These are phyloP conservation scores for Pseudomyrmex concolor DNA, from an alignment of 1,140 invertebrate species.

Conservation along the genomic window DNA sequence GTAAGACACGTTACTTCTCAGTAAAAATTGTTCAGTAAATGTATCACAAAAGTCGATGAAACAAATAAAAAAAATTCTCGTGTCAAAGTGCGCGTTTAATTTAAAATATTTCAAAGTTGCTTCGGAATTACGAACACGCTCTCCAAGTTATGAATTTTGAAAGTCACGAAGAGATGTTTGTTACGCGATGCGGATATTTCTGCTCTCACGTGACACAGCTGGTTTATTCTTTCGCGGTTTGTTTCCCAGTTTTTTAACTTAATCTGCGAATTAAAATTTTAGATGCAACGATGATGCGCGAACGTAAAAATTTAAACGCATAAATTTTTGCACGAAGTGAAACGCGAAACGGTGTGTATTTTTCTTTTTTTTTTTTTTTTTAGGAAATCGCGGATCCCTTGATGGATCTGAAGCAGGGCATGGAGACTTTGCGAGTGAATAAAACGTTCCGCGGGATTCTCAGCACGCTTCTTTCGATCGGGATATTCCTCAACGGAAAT, in stretches of 20 bases:
- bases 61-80: conserved; percentile 12
- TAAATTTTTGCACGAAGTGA: conserved; percentile 33
- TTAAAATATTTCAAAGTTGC: too few relatives aligned
- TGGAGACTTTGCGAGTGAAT: conserved; percentile 95
- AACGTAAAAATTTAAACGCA: not conserved
- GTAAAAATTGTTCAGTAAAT: conserved; percentile 4
- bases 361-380: conserved; percentile 79
- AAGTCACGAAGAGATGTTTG: too few relatives aligned
- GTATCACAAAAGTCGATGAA: not conserved
- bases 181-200: too few relatives aligned
- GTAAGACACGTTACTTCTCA: not conserved
- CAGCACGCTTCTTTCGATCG: conserved; percentile 96
- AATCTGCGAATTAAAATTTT: too few relatives aligned
- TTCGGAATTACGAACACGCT: too few relatives aligned
- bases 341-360: conserved; percentile 45
- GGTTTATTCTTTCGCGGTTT: too few relatives aligned
- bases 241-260: too few relatives aligned
- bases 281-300: not conserved
- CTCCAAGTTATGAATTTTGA: too few relatives aligned
- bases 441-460: conserved; percentile 98
- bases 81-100: not conserved
- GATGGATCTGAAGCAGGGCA: conserved; percentile 98
- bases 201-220: too few relatives aligned
- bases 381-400: conserved; percentile 99
- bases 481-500: conserved; percentile 98